These are phyloP conservation scores for Tyto alba DNA, from an alignment of 2,113 vertebrate genomes.

Conservation along the genomic window DNA sequence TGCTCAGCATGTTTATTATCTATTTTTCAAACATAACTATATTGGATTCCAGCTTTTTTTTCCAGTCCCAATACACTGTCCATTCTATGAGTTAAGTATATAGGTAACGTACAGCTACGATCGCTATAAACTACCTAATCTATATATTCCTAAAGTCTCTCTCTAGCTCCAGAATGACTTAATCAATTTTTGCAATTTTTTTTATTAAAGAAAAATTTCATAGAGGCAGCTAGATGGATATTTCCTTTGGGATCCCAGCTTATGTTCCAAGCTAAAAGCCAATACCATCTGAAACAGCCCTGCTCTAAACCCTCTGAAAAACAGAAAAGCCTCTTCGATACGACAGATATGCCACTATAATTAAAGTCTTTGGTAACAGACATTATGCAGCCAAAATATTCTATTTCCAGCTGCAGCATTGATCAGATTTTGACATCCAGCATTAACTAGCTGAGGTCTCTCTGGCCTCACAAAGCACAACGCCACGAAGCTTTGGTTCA, in stretches of 20 bases:
- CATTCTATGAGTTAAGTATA: neutral
- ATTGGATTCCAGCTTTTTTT: neutral
- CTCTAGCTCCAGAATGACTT: neutral
- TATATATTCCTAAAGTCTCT: neutral
- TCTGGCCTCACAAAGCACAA: neutral
- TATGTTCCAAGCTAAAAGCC: neutral
- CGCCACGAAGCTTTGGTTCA: neutral
- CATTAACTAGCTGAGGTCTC: neutral
- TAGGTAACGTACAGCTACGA: neutral
- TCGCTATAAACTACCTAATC: neutral
- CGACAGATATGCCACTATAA: neutral
- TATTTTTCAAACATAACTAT: neutral
- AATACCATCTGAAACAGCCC: neutral
- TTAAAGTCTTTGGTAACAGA: neutral
- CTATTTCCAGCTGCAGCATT: conserved; percentile 16
- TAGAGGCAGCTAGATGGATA: neutral
- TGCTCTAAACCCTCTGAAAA: neutral
- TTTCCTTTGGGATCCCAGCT: neutral
- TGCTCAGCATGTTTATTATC: conserved; percentile 27
- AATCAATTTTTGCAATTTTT: neutral
- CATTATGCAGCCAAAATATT: neutral
- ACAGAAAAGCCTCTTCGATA: neutral
- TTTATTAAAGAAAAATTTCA: neutral
- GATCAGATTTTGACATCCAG: neutral
- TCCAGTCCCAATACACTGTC: neutral